Evolutionary conservation across 2,888 invertebrate genomes (phyloP).

Genomic region (Habrosyne pyritoides): DNA sequence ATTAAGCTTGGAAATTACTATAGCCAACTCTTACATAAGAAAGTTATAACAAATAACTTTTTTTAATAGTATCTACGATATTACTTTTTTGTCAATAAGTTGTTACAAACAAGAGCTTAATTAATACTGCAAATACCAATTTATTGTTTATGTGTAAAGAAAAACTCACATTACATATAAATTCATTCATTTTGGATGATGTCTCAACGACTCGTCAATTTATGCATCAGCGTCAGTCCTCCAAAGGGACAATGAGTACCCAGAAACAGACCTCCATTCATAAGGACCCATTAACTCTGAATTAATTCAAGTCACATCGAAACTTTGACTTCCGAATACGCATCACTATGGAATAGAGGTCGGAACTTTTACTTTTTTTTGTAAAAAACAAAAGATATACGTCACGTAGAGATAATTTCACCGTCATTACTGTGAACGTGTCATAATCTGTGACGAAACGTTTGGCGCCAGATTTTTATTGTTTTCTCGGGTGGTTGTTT

Average conservation of each 20-base stretch:
- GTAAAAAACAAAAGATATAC: constrained; percentile 49
- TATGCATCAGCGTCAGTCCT: constrained; percentile 11
- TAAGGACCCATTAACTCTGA: constrained; percentile 21
- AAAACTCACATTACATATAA: neutral
- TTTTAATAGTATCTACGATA: too few species aligned
- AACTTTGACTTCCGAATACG: constrained; percentile 67
- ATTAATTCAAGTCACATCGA: constrained; percentile 61
- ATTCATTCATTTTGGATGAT: neutral
- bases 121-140: too few species aligned
- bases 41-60: too few species aligned
- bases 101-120: too few species aligned
- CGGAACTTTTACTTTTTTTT: constrained; percentile 70
- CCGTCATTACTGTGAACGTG: constrained; percentile 76
- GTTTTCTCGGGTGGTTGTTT: constrained; percentile 52
- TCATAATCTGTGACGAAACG: constrained; percentile 65
- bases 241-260: constrained; percentile 40
- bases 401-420: constrained; percentile 77
- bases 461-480: constrained; percentile 78
- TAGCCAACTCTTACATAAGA: too few species aligned
- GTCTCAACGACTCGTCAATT: too few species aligned
- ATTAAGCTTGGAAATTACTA: too few species aligned
- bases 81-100: too few species aligned
- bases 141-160: too few species aligned
- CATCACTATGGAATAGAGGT: constrained; percentile 51
- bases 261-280: constrained; percentile 53